A percentile compares a stretch with the other conserved stretches of the same genome.
phyloP scores from a whole-genome alignment of 2,888 invertebrate species.

The Megaustenia siamemsis region DNA sequence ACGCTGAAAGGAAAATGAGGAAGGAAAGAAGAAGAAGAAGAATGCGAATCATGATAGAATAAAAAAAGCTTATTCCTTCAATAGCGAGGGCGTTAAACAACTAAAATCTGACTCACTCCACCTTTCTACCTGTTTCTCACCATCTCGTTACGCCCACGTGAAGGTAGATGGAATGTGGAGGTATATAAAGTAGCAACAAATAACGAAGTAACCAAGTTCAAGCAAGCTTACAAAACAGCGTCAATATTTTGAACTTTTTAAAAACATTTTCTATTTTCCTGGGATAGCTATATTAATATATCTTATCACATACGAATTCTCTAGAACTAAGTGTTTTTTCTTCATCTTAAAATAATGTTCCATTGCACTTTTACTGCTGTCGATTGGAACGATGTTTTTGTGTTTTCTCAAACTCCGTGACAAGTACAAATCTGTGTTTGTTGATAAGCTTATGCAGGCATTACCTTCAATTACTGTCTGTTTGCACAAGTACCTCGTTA shows the following conservation, averaged over 20 bases:
- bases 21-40: background rate
- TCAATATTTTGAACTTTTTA: no score
- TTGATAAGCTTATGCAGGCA: no score
- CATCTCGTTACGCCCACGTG: background rate
- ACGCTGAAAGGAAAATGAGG: no score
- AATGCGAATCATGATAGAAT: background rate
- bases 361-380: no score
- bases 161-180: background rate
- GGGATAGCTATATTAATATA: background rate
- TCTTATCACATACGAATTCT: background rate
- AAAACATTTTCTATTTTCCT: background rate
- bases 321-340: background rate
- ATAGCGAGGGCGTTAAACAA: background rate
- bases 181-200: background rate
- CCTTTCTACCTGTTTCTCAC: background rate
- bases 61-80: background rate
- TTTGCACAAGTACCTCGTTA: no score
- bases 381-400: no score
- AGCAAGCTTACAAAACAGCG: no score
- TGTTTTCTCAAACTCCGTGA: no score
- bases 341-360: no score
- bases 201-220: background rate
- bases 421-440: no score
- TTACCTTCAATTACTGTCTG: no score
- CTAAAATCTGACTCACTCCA: background rate